Evolutionary conservation across 2,797 vertebrate species (phyloP).

Genomic region (Pangasius djambal): DNA sequence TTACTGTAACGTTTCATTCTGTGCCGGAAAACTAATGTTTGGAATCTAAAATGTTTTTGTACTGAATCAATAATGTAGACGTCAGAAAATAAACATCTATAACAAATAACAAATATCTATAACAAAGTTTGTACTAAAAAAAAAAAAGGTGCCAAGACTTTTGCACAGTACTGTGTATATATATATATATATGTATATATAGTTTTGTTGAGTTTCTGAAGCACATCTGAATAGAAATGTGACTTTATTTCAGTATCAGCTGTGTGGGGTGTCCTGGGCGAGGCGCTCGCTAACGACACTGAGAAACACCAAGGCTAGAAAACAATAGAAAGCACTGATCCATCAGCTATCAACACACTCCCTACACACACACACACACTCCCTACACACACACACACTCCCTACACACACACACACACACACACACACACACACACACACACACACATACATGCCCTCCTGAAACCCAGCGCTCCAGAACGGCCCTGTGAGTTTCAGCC

Average conservation of each 20-base stretch:
- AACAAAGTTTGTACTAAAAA: too few species aligned
- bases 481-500: not conserved
- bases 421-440: not conserved
- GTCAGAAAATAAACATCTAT: too few species aligned
- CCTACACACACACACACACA: not conserved
- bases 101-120: too few species aligned
- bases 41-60: too few species aligned
- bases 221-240: not conserved
- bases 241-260: not conserved
- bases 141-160: too few species aligned
- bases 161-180: too few species aligned
- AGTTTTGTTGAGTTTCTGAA: not conserved
- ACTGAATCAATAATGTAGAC: too few species aligned
- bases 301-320: not conserved
- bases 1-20: too few species aligned
- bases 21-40: too few species aligned
- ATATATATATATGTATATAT: too few species aligned
- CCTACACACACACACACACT: too few species aligned
- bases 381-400: not conserved
- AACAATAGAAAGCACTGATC: constrained; percentile 38
- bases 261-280: not conserved
- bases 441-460: too few species aligned
- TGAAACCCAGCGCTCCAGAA: not conserved
- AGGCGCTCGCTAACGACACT: not conserved
- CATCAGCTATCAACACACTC: not conserved